Percentiles rank a stretch among this genome's conserved stretches.
Conservation (phyloP, 2,797 vertebrate species). For the Masticophis lateralis region DNA sequence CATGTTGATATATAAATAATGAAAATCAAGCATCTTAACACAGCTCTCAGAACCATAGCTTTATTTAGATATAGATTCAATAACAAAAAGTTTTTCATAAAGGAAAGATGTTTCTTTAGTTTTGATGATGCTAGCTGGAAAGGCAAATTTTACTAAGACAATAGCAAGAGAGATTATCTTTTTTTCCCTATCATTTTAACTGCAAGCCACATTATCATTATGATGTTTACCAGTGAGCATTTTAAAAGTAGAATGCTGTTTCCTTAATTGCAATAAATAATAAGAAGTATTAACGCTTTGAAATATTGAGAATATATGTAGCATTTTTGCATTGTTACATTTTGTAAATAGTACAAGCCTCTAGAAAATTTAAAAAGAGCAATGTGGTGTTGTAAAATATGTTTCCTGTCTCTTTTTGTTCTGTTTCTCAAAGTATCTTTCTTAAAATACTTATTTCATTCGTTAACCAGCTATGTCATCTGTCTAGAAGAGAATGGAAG, state of each 20-base stretch:
- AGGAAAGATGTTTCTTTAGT: slow-evolving; percentile 77
- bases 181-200: slow-evolving; percentile 73
- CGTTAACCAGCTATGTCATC: slow-evolving; percentile 74
- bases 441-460: slow-evolving; percentile 65
- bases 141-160: slow-evolving; percentile 75
- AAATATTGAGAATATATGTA: slow-evolving; percentile 59
- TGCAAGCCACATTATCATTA: slow-evolving; percentile 71
- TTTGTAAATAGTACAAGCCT: slow-evolving; percentile 50
- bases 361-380: slow-evolving; percentile 51
- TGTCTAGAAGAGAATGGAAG: slow-evolving; percentile 76
- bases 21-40: slow-evolving; percentile 72
- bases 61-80: slow-evolving; percentile 73
- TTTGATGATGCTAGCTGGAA: slow-evolving; percentile 74
- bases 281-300: slow-evolving; percentile 45
- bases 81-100: slow-evolving; percentile 70
- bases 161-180: slow-evolving; percentile 69
- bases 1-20: slow-evolving; percentile 71
- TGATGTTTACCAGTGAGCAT: slow-evolving; percentile 72
- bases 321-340: slow-evolving; percentile 53
- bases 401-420: slow-evolving; percentile 53
- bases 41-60: slow-evolving; percentile 68
- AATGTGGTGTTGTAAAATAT: slow-evolving; percentile 56
- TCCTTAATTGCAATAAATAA: slow-evolving; percentile 72
- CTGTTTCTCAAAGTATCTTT: slow-evolving; percentile 51
- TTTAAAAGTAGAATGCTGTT: slow-evolving; percentile 70